Percentiles rank a stretch among this genome's conserved stretches.
Evolutionary conservation across 1,140 invertebrate genomes (phyloP).

Genomic region (Tetranychus cinnabarinus): DNA sequence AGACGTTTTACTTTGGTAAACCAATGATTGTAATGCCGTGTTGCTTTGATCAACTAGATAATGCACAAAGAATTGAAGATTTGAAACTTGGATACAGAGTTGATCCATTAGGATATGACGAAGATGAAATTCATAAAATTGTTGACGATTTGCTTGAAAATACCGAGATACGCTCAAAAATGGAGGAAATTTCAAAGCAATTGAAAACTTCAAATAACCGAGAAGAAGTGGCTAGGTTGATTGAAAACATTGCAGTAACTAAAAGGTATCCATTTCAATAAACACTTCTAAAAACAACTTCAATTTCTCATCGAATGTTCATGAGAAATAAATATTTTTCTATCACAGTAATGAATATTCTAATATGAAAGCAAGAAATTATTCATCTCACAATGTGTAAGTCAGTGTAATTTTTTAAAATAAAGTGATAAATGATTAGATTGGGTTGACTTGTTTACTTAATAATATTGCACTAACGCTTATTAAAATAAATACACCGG

Average conservation of each 20-base stretch:
- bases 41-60: slow-evolving; percentile 3
- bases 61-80: neutral
- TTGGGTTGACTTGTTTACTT: too few species aligned
- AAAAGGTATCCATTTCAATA: too few species aligned
- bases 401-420: too few species aligned
- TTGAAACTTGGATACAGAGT: neutral
- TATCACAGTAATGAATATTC: too few species aligned
- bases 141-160: slow-evolving; percentile 1
- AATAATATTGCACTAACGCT: too few species aligned
- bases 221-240: neutral
- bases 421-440: too few species aligned
- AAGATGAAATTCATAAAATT: slow-evolving; percentile 1
- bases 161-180: neutral
- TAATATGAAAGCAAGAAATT: too few species aligned
- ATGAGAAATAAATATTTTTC: too few species aligned
- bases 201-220: neutral
- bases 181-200: neutral
- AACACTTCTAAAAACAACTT: too few species aligned
- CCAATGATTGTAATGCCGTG: slow-evolving; percentile 8
- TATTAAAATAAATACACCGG: too few species aligned
- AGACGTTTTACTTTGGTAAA: slow-evolving; percentile 4
- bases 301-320: too few species aligned
- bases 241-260: neutral
- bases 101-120: neutral
- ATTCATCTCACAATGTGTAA: too few species aligned